phyloP scores from a whole-genome alignment of 2,113 vertebrate species.

The Gallinago media region DNA sequence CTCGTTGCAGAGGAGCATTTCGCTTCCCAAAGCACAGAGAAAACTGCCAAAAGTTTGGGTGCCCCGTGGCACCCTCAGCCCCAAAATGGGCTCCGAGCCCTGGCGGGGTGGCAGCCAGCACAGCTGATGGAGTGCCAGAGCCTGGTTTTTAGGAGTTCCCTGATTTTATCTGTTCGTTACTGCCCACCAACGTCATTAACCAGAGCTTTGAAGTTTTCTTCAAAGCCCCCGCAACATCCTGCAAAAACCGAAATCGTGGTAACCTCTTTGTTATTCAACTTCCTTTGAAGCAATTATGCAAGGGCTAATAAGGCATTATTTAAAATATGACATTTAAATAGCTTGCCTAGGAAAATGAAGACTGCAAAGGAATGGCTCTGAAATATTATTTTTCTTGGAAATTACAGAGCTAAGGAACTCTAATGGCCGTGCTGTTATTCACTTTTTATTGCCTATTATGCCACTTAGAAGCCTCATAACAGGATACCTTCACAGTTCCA shows the following conservation, averaged over 20 bases:
- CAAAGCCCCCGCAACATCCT: background rate
- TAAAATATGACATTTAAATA: background rate
- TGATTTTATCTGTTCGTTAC: background rate
- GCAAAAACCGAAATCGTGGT: background rate
- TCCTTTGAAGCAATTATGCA: background rate
- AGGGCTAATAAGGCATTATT: background rate
- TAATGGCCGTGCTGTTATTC: background rate
- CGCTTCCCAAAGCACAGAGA: accelerated
- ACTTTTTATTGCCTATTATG: background rate
- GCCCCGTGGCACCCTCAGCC: background rate
- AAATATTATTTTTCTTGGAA: background rate
- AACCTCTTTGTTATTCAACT: background rate
- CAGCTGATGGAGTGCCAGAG: background rate
- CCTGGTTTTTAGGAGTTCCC: background rate
- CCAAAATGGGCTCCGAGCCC: background rate
- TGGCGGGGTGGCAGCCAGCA: accelerated
- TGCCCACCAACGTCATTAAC: background rate
- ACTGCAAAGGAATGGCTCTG: background rate
- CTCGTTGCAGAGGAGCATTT: background rate
- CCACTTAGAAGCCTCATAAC: background rate
- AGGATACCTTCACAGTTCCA: background rate
- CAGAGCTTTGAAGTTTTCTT: background rate
- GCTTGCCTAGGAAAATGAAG: background rate
- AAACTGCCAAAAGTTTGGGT: background rate
- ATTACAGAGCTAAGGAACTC: background rate